Evolutionary conservation across 1,140 invertebrate genomes (phyloP).

Genomic region (Orius laevigatus): DNA sequence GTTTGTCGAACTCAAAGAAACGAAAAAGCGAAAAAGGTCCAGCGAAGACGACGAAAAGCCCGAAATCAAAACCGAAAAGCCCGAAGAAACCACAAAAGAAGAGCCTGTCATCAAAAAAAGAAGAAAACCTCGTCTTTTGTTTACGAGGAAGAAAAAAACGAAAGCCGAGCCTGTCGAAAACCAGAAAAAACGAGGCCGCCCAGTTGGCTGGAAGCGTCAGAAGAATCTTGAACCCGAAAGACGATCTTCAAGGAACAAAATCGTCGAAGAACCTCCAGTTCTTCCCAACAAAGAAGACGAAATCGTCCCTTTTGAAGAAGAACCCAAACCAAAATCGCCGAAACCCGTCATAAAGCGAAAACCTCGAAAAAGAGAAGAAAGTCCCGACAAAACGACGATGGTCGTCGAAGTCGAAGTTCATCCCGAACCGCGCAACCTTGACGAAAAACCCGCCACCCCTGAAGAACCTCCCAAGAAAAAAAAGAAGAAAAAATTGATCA

Average conservation of each 20-base stretch:
- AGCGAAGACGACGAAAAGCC: not conserved
- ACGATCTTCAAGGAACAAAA: too few species aligned
- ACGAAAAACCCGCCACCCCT: not conserved
- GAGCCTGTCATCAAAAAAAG: not conserved
- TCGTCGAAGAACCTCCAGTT: too few species aligned
- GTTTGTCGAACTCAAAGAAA: not conserved
- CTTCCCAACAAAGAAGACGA: slow-evolving; percentile 4
- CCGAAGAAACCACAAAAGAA: slow-evolving; percentile 1
- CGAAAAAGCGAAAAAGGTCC: not conserved
- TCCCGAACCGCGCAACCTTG: slow-evolving; percentile 4
- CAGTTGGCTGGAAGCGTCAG: too few species aligned
- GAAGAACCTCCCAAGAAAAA: slow-evolving; percentile 4
- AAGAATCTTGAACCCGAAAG: too few species aligned
- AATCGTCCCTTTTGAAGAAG: slow-evolving; percentile 7
- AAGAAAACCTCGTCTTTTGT: not conserved
- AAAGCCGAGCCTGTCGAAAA: not conserved
- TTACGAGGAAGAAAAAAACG: slow-evolving; percentile 1
- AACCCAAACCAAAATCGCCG: not conserved
- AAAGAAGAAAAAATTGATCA: slow-evolving; percentile 6
- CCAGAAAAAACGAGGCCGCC: not conserved
- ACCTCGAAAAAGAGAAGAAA: slow-evolving; percentile 5
- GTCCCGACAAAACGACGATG: slow-evolving; percentile 2
- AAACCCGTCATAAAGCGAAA: slow-evolving; percentile 6
- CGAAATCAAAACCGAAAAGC: slow-evolving; percentile 1
- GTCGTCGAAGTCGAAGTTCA: slow-evolving; percentile 12